Evolutionary conservation across 2,113 vertebrate species (phyloP), one percentile per base, ranked within the genome.

Genomic region (Vulpes vulpes): DNA sequence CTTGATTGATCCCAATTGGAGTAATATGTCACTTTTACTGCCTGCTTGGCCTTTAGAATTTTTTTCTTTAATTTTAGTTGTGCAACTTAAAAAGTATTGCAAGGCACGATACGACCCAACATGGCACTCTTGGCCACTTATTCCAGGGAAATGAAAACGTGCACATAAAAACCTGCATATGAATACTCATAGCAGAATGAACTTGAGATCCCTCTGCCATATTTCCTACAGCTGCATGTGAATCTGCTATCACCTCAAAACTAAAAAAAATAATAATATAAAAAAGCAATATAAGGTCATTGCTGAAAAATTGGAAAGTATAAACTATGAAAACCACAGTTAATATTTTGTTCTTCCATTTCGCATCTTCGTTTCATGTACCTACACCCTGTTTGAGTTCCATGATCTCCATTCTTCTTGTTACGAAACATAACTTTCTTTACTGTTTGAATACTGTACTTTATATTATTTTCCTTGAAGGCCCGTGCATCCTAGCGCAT

Each of bases 81-180:
- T 69, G 30, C 19, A 62, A 38, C 71, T 69, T 17, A 35, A 81
- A 35, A 93, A 57, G 17, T 23, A 89, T 23, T 22, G 20, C 38
- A 32, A 35, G 22, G 19, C 2, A n/a, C 7, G 8, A 10, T 2
- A 20, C 6, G 15, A 55, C 10, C 10, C 35, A 20, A 3, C 5
- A 4, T 16, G 22, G 19, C 12, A 6, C 5, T 51, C 12, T 49
- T 76, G 80, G 5, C 17, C 49, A 35, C 84, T n/a, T 43, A 23
- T 89, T 84, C 35, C 23, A 23, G 23, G 27, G 15, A 80, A 27
- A 38, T 49, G 11, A 76, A 96, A 74, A 9, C 0, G 2, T 49
- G 5, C 35, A 82, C 30, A 64, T 17, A 22, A 27, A 62, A 1
- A 8, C 25, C 49, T 49, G 0, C 11, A 8, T 16, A 1, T 17